Evolutionary conservation across 2,888 invertebrate species (phyloP).

Genomic region (Pristionchus maxplancki): DNA sequence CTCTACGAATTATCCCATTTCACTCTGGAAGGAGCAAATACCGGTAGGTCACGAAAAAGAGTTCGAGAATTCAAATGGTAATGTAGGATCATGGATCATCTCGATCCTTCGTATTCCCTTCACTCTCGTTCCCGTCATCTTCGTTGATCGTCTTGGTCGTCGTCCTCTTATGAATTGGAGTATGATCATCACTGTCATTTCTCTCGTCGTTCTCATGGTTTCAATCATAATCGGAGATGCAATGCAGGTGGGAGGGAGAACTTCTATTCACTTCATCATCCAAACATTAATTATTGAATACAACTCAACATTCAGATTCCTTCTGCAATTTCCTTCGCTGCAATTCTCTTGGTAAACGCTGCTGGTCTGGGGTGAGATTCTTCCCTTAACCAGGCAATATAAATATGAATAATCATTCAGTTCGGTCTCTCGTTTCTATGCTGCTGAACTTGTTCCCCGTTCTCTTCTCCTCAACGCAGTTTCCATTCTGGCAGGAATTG

Average conservation of each 20-base stretch:
- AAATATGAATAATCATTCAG: constrained; percentile 47
- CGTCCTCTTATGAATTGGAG: constrained; percentile 58
- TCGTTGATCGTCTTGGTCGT: constrained; percentile 65
- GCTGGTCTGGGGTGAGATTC: constrained; percentile 59
- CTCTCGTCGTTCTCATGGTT: constrained; percentile 54
- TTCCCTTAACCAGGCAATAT: neutral
- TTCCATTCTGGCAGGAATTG: constrained; percentile 58
- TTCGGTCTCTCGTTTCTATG: constrained; percentile 65
- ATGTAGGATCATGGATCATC: constrained; percentile 50
- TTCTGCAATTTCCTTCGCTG: constrained; percentile 57
- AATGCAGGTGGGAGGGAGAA: constrained; percentile 54
- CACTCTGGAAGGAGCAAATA: constrained; percentile 56
- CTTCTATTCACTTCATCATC: no score
- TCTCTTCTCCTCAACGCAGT: constrained; percentile 61
- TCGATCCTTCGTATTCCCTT: constrained; percentile 61
- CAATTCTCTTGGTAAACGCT: constrained; percentile 61
- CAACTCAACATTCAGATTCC: constrained; percentile 60
- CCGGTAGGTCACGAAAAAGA: neutral
- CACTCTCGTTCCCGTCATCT: constrained; percentile 64
- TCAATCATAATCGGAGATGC: constrained; percentile 56
- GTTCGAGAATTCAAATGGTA: neutral
- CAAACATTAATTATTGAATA: no score
- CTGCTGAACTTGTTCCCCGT: constrained; percentile 66
- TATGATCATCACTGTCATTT: constrained; percentile 30
- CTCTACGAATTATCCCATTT: constrained; percentile 60